Conservation (phyloP, 2,113 vertebrate species). For the Proterorhinus semilunaris region DNA sequence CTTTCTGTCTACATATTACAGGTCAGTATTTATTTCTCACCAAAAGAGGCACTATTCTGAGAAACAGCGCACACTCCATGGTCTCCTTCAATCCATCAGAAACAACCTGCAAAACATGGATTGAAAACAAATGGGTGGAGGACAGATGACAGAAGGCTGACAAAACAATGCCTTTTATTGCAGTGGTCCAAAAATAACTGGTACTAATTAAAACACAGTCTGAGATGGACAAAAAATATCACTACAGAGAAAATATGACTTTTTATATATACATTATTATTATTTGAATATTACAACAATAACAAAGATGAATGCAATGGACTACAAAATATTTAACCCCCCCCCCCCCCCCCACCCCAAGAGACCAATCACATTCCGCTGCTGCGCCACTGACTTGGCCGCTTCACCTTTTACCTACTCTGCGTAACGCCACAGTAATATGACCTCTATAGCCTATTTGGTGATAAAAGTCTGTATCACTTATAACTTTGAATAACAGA, state of each 20-base stretch:
- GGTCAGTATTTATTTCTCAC: constrained; percentile 45
- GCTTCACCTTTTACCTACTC: background rate
- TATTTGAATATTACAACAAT: too few species aligned
- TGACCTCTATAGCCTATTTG: background rate
- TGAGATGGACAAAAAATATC: too few species aligned
- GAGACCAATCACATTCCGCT: background rate
- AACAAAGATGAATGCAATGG: background rate
- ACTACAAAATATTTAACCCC: background rate
- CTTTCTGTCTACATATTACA: background rate
- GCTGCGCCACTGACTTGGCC: constrained; percentile 28
- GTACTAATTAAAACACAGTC: background rate
- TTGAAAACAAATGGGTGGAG: background rate
- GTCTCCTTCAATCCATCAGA: constrained; percentile 53
- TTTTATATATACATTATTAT: too few species aligned
- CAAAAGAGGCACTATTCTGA: constrained; percentile 41
- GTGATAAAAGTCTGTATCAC: background rate
- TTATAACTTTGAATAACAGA: background rate
- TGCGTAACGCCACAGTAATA: background rate
- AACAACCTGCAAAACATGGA: constrained; percentile 21
- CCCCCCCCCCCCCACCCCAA: too few species aligned
- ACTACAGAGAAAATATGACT: too few species aligned
- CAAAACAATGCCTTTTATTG: background rate
- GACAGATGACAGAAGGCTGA: background rate
- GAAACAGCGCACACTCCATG: constrained; percentile 31
- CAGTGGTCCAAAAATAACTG: too few species aligned